Evolutionary conservation across 2,113 vertebrate genomes (phyloP).

Genomic region (Alectura lathami): DNA sequence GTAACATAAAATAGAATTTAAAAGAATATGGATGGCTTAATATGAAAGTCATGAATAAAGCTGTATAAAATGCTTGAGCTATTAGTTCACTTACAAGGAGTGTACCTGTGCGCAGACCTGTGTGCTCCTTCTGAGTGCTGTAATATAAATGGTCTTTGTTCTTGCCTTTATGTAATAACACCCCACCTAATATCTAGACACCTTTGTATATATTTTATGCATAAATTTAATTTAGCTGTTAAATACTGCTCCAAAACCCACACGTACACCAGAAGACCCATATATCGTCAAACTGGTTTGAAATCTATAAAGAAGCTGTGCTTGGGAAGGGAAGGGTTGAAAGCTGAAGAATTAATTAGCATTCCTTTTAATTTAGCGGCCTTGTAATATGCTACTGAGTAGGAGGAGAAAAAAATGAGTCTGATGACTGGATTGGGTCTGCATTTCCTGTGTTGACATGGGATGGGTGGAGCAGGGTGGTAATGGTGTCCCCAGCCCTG

Average conservation of each 20-base stretch:
- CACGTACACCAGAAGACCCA: not conserved
- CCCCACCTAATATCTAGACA: conserved; percentile 17
- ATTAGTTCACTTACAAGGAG: not conserved
- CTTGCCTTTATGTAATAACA: not conserved
- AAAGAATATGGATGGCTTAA: conserved; percentile 2
- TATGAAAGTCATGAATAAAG: not conserved
- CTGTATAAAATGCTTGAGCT: not conserved
- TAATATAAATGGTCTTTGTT: conserved; percentile 29
- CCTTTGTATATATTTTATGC: not conserved
- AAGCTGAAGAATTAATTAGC: conserved; percentile 24
- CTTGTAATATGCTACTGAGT: not conserved
- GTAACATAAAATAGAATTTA: not conserved
- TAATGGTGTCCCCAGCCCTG: not conserved
- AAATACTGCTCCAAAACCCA: conserved; percentile 25
- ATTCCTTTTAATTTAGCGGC: conserved; percentile 14
- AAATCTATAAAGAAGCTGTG: not conserved
- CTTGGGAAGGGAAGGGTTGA: conserved; percentile 13
- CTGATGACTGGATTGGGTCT: not conserved
- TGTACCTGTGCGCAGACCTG: not conserved
- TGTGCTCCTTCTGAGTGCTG: not conserved
- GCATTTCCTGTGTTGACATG: not conserved
- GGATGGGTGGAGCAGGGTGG: not conserved
- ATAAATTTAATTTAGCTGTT: conserved; percentile 20
- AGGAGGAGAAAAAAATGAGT: conserved; percentile 19
- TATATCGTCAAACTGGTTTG: conserved; percentile 28